Evolutionary conservation across 2,797 vertebrate species (phyloP).

Genomic region (Staurois parvus): DNA sequence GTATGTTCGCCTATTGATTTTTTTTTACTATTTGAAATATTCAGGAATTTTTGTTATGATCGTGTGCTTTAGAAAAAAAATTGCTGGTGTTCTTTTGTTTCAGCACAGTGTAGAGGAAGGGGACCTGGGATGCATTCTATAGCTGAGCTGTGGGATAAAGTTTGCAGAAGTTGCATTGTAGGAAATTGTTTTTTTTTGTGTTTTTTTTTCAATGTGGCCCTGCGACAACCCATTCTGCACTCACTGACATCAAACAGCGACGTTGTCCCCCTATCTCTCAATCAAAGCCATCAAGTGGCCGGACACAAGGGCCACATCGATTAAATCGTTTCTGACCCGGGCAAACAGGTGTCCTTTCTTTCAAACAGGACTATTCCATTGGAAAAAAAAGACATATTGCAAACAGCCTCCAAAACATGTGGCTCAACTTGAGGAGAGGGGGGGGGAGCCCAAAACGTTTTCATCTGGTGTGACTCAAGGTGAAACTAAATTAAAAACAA

Average conservation of each 20-base stretch:
- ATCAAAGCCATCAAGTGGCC: constrained; percentile 23
- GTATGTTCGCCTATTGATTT: neutral
- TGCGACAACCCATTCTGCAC: neutral
- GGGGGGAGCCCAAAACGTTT: constrained; percentile 46
- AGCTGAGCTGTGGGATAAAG: neutral
- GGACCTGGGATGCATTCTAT: neutral
- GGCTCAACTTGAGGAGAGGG: neutral
- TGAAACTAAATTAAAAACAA: constrained; percentile 55
- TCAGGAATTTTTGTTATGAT: too few relatives aligned
- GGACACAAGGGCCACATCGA: constrained; percentile 23
- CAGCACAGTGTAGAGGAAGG: neutral
- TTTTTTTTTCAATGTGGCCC: neutral
- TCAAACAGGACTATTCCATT: constrained; percentile 38
- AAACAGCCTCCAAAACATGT: constrained; percentile 55
- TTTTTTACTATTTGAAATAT: neutral
- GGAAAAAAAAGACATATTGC: constrained; percentile 48
- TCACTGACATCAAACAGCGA: neutral
- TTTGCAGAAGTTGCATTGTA: neutral
- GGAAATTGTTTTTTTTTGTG: neutral
- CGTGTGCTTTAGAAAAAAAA: too few relatives aligned
- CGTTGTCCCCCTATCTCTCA: constrained; percentile 3
- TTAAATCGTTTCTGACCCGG: constrained; percentile 45
- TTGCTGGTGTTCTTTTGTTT: neutral
- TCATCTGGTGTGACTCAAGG: constrained; percentile 59
- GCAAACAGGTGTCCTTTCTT: constrained; percentile 58